Evolutionary conservation across 1,140 invertebrate species (phyloP).

Genomic region (Macrobrachium nipponense): DNA sequence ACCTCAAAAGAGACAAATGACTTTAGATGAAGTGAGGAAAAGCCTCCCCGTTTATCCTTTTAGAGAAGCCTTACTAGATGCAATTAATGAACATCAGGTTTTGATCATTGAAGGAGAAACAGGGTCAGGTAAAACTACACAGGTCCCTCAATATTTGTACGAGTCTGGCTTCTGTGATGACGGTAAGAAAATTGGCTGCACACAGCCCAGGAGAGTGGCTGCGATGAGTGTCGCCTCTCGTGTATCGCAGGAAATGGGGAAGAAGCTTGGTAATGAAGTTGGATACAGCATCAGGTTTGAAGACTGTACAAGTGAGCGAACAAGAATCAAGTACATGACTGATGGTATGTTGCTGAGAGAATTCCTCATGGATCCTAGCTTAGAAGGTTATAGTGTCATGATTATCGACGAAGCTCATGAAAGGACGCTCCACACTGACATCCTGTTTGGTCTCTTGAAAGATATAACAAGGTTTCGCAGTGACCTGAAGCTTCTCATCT

Average conservation of each 20-base stretch:
- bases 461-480: conserved; percentile 95
- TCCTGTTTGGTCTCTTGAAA: conserved; percentile 98
- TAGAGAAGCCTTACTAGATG: conserved; percentile 78
- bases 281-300: conserved; percentile 85
- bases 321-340: conserved; percentile 99
- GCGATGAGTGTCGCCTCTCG: conserved; percentile 83
- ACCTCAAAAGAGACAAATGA: conserved; percentile 81
- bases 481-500: conserved; percentile 96
- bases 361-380: conserved; percentile 96
- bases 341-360: conserved; percentile 98
- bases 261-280: conserved; percentile 78
- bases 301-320: conserved; percentile 81
- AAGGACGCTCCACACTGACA: conserved; percentile 96
- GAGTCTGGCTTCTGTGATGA: conserved; percentile 88
- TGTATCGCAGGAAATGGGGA: conserved; percentile 80
- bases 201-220: conserved; percentile 83
- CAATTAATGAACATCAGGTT: conserved; percentile 70
- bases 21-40: conserved; percentile 91
- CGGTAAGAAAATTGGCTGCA: conserved; percentile 84
- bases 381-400: conserved; percentile 94
- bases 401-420: conserved; percentile 99
- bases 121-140: conserved; percentile 96
- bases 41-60: conserved; percentile 96
- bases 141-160: conserved; percentile 97
- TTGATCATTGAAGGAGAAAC: conserved; percentile 96